phyloP scores from a whole-genome alignment of 1,140 invertebrate genomes.

The Mamestra configurata region DNA sequence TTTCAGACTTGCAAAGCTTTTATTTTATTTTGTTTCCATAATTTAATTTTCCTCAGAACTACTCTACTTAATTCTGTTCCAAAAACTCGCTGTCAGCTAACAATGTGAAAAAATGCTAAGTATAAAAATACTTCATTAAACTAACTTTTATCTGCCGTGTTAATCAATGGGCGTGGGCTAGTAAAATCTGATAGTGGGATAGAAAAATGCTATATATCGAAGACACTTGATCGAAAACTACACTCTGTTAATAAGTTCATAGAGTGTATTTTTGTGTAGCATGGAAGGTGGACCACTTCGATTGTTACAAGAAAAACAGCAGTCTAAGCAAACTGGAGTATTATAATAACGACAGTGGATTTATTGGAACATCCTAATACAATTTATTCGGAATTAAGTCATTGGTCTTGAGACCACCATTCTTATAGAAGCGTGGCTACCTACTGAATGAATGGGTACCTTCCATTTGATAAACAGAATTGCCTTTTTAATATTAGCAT shows the following conservation, averaged over 20 bases:
- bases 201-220: slow-evolving; percentile 48
- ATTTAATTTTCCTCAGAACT: too few species aligned
- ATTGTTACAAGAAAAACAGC: slow-evolving; percentile 52
- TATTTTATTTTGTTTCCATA: too few species aligned
- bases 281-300: slow-evolving; percentile 8
- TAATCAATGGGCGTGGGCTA: slow-evolving; percentile 84
- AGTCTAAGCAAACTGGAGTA: slow-evolving; percentile 78
- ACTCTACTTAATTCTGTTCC: slow-evolving; percentile 57
- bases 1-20: too few species aligned
- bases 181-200: slow-evolving; percentile 65
- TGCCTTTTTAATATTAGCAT: slow-evolving; percentile 34
- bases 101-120: slow-evolving; percentile 81
- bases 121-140: slow-evolving; percentile 84
- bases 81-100: slow-evolving; percentile 71
- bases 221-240: slow-evolving; percentile 23
- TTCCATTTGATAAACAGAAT: not conserved
- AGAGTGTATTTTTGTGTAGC: slow-evolving; percentile 50
- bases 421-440: not conserved
- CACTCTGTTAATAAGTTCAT: slow-evolving; percentile 29
- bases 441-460: not conserved
- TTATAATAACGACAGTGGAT: slow-evolving; percentile 79
- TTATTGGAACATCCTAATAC: slow-evolving; percentile 80
- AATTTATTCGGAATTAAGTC: slow-evolving; percentile 84
- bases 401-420: slow-evolving; percentile 56
- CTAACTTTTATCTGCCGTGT: slow-evolving; percentile 79